Percentiles rank a stretch among this genome's conserved stretches.
Evolutionary conservation across 1,140 invertebrate species (phyloP).

Genomic region (Araneus ventricosus): DNA sequence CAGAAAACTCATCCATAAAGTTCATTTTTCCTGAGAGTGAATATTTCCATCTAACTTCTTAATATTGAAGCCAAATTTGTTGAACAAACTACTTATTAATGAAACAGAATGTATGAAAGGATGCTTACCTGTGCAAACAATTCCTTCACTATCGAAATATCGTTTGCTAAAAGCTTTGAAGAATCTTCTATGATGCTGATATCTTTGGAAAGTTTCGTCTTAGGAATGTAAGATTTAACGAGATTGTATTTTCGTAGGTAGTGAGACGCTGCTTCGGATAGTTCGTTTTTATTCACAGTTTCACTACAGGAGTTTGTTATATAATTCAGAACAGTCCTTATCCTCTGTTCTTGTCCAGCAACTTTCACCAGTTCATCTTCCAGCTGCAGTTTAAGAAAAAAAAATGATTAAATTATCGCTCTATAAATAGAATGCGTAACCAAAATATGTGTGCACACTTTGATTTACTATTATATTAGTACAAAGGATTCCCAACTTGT

Average conservation of each 20-base stretch:
- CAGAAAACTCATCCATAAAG: too few relatives aligned
- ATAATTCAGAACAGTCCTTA: background rate
- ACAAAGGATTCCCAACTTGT: too few relatives aligned
- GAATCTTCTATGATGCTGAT: slow-evolving; percentile 47
- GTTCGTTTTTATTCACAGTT: background rate
- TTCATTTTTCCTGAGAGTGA: background rate
- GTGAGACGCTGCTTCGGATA: background rate
- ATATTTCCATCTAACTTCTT: background rate
- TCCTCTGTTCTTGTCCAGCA: background rate
- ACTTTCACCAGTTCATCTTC: background rate
- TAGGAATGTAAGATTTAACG: background rate
- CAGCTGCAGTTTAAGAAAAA: background rate
- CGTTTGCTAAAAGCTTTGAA: slow-evolving; percentile 5
- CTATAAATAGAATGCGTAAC: background rate
- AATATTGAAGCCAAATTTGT: background rate
- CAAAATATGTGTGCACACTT: background rate
- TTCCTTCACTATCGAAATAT: background rate
- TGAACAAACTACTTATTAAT: background rate
- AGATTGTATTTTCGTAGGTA: background rate
- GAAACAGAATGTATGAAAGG: background rate
- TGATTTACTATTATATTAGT: background rate
- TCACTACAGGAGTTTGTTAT: background rate
- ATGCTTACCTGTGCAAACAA: background rate
- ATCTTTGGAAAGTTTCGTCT: background rate
- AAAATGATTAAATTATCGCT: too few relatives aligned